Evolutionary conservation across 1,140 invertebrate genomes (phyloP).

Genomic region (Psix sp.): DNA sequence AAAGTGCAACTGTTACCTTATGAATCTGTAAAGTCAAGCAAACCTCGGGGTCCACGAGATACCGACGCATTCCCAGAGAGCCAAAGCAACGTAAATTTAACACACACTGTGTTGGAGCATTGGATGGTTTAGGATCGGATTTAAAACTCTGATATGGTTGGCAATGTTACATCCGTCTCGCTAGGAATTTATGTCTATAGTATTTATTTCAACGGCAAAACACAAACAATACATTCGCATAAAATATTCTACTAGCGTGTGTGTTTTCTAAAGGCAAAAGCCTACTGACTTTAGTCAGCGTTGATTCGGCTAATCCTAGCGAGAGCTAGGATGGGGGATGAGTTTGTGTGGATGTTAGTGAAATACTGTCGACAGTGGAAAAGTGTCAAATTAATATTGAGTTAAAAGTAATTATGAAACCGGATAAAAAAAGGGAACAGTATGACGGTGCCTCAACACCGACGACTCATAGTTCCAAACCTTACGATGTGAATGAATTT

Average conservation of each 20-base stretch:
- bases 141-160: constrained; percentile 22
- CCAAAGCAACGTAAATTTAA: constrained; percentile 80
- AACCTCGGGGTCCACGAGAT: constrained; percentile 78
- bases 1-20: constrained; percentile 78
- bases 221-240: constrained; percentile 56
- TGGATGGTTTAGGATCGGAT: constrained; percentile 37
- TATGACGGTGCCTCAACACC: constrained; percentile 24
- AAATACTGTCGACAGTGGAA: constrained; percentile 5
- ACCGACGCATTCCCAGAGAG: constrained; percentile 80
- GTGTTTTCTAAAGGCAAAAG: constrained; percentile 49
- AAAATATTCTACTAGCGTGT: constrained; percentile 52
- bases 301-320: constrained; percentile 61
- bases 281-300: constrained; percentile 45
- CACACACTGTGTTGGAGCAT: constrained; percentile 74
- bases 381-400: no score
- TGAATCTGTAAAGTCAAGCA: constrained; percentile 78
- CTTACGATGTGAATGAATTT: no score
- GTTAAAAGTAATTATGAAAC: no score
- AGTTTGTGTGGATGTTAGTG: not conserved
- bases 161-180: constrained; percentile 50
- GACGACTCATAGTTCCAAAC: constrained; percentile 1
- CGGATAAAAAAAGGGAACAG: not conserved
- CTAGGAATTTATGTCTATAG: constrained; percentile 54
- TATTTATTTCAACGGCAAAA: constrained; percentile 49
- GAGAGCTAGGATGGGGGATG: constrained; percentile 61